Conservation (phyloP, 2,888 invertebrate species). For the Acleris laterana region DNA sequence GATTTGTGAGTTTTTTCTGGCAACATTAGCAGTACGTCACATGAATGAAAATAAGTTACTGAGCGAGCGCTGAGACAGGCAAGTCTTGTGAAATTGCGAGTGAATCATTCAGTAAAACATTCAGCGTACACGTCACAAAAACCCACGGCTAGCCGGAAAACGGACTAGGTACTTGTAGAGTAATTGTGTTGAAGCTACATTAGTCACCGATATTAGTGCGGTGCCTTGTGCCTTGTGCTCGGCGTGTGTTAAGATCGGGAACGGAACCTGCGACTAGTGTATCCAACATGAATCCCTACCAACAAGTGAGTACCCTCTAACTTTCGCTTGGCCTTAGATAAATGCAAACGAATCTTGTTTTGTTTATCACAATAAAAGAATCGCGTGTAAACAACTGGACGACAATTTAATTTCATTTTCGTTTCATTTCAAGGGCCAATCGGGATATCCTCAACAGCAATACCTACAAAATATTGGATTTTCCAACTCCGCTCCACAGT, state of each 20-base stretch:
- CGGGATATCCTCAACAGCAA: conserved; percentile 80
- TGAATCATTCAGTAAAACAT: conserved; percentile 8
- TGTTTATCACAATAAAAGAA: conserved; percentile 67
- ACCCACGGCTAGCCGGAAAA: conserved; percentile 24
- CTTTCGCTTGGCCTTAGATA: conserved; percentile 31
- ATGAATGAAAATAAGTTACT: background rate
- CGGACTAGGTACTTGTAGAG: conserved; percentile 7
- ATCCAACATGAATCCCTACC: conserved; percentile 73
- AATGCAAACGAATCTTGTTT: conserved; percentile 49
- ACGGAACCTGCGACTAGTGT: conserved; percentile 10
- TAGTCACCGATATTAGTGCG: conserved; percentile 22
- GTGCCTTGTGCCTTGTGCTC: background rate
- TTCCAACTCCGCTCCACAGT: conserved; percentile 77
- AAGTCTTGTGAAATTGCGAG: background rate
- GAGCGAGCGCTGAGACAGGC: too few species aligned
- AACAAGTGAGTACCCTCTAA: conserved; percentile 59
- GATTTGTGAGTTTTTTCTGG: too few species aligned
- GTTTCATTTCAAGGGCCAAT: conserved; percentile 80
- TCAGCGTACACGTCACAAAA: conserved; percentile 28
- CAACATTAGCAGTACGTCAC: too few species aligned
- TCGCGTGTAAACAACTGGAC: conserved; percentile 29
- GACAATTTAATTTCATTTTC: conserved; percentile 45
- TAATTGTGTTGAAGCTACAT: conserved; percentile 21
- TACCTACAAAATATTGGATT: conserved; percentile 80
- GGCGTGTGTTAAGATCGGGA: background rate